phyloP scores from a whole-genome alignment of 2,797 vertebrate species.

The Poecile montanus region DNA sequence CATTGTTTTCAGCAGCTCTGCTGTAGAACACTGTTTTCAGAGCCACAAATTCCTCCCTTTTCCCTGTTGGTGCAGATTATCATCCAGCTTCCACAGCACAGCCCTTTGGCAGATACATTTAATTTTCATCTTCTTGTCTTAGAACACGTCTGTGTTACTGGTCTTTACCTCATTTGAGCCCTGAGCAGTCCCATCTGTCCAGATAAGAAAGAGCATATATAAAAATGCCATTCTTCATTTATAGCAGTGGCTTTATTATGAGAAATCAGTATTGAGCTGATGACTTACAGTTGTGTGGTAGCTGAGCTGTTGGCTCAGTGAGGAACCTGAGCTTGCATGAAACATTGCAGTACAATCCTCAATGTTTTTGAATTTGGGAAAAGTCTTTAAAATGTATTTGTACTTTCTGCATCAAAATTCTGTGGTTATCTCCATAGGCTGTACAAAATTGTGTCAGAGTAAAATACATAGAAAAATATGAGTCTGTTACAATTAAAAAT shows the following conservation, averaged over 20 bases:
- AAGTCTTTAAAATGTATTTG: not conserved
- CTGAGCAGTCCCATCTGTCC: not conserved
- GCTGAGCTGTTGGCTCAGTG: not conserved
- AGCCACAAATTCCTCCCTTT: not conserved
- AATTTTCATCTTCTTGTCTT: not conserved
- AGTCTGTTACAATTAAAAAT: not conserved
- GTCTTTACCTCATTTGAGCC: not conserved
- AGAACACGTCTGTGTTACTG: fast-evolving
- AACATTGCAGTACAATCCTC: not conserved
- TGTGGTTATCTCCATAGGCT: not conserved
- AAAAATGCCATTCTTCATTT: not conserved
- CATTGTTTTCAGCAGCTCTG: not conserved
- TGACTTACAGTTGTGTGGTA: not conserved
- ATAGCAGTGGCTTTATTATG: not conserved
- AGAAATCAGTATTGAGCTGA: not conserved
- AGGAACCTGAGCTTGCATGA: not conserved
- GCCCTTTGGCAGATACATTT: not conserved
- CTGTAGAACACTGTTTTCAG: fast-evolving
- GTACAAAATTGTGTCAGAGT: not conserved
- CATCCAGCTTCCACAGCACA: fast-evolving
- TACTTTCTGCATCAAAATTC: not conserved
- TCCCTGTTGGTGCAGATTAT: not conserved
- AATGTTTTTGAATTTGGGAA: not conserved
- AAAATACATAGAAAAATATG: not conserved
- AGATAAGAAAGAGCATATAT: not conserved